phyloP scores from a whole-genome alignment of 2,113 vertebrate genomes.

The Tragelaphus strepsiceros region DNA sequence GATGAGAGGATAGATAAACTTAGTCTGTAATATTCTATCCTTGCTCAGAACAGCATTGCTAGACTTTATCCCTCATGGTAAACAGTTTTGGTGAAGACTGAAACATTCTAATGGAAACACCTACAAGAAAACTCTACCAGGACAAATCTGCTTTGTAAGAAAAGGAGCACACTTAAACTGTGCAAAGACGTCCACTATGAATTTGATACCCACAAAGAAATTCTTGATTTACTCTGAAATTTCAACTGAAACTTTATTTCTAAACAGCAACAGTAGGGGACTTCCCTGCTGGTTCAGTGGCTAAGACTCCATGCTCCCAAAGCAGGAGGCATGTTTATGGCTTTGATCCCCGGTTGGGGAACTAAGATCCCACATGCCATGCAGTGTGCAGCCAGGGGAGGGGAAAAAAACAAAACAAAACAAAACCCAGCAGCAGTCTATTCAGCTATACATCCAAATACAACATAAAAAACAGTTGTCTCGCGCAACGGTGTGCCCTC shows the following conservation, averaged over 20 bases:
- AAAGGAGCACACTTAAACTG: background rate
- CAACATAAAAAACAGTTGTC: background rate
- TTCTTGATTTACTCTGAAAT: background rate
- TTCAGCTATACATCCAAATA: background rate
- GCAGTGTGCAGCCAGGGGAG: background rate
- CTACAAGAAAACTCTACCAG: background rate
- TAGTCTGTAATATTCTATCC: background rate
- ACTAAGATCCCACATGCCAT: background rate
- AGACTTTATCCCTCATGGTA: background rate
- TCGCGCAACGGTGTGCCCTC: background rate
- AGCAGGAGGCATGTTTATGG: background rate
- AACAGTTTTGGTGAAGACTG: background rate
- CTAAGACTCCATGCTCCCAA: background rate
- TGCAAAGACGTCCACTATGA: background rate
- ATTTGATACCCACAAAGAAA: background rate
- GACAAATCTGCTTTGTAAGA: background rate
- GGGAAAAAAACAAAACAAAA: background rate
- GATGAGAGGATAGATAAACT: background rate
- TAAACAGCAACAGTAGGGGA: background rate
- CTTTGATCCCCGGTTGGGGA: background rate
- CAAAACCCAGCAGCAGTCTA: background rate
- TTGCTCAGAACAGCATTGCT: background rate
- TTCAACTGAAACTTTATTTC: background rate
- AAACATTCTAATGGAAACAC: background rate
- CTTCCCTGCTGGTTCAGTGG: background rate